Evolutionary conservation across 2,797 vertebrate genomes (phyloP).

Genomic region (Falco biarmicus): DNA sequence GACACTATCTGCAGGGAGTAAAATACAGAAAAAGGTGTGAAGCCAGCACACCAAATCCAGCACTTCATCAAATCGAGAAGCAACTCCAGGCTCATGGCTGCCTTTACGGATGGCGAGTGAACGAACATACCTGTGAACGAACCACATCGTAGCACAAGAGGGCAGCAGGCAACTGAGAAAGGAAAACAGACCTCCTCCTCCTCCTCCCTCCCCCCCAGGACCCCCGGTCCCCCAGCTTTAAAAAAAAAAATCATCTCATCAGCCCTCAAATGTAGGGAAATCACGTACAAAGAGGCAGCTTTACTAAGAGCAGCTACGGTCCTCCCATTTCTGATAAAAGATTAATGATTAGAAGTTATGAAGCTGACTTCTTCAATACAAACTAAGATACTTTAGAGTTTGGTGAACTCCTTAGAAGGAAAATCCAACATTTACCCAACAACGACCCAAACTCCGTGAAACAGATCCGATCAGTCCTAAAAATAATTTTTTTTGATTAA

Average conservation of each 20-base stretch:
- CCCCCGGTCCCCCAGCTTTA: neutral
- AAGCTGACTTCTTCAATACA: neutral
- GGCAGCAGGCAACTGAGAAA: conserved; percentile 46
- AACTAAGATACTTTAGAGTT: neutral
- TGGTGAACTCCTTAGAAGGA: neutral
- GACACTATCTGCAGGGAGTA: neutral
- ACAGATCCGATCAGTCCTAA: neutral
- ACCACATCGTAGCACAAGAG: conserved; percentile 1
- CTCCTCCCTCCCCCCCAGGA: neutral
- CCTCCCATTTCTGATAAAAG: neutral
- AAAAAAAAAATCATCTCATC: neutral
- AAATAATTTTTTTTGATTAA: neutral
- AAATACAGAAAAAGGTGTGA: neutral
- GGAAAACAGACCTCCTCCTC: neutral
- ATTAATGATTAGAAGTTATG: neutral
- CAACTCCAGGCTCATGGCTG: neutral
- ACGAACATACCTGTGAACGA: neutral
- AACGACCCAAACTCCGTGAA: neutral
- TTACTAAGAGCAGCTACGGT: neutral
- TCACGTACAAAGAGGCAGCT: neutral
- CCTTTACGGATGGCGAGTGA: neutral
- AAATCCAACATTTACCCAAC: neutral
- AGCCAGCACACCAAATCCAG: neutral
- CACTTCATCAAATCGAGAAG: neutral
- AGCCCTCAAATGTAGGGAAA: neutral